Percentiles rank a stretch among this genome's conserved stretches.
Evolutionary conservation across 2,888 invertebrate species (phyloP).

Genomic region (Aquatica leii): DNA sequence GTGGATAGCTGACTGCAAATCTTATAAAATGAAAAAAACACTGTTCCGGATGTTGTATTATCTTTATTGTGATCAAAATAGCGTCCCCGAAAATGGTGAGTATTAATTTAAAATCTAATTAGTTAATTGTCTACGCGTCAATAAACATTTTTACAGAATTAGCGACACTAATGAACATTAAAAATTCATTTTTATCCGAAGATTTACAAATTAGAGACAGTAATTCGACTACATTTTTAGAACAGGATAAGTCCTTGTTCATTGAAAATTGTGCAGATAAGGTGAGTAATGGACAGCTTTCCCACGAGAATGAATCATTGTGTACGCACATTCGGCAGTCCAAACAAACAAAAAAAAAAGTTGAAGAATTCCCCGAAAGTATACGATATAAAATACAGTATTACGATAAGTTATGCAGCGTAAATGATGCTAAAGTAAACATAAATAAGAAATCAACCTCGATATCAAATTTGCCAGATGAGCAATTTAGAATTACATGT

Average conservation of each 20-base stretch:
- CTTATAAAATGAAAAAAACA: not conserved
- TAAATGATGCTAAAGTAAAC: too few relatives aligned
- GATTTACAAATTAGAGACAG: not conserved
- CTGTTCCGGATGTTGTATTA: not conserved
- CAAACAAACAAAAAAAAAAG: not conserved
- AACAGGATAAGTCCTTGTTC: too few relatives aligned
- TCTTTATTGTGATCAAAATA: not conserved
- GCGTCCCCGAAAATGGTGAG: not conserved
- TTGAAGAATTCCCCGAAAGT: not conserved
- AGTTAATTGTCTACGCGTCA: too few relatives aligned
- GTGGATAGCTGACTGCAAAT: conserved; percentile 5
- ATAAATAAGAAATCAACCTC: not conserved
- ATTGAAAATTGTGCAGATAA: too few relatives aligned
- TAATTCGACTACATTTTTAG: too few relatives aligned
- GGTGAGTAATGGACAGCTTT: too few relatives aligned
- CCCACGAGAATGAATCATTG: not conserved
- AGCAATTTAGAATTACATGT: not conserved
- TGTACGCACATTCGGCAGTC: too few relatives aligned
- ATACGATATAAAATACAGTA: conserved; percentile 6
- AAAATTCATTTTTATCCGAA: not conserved
- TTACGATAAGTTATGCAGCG: too few relatives aligned
- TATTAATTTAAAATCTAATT: too few relatives aligned
- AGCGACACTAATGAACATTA: not conserved
- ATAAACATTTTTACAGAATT: too few relatives aligned
- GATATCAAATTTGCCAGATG: not conserved